Conservation (phyloP, 2,797 vertebrate genomes). For the Calcarius lapponicus region DNA sequence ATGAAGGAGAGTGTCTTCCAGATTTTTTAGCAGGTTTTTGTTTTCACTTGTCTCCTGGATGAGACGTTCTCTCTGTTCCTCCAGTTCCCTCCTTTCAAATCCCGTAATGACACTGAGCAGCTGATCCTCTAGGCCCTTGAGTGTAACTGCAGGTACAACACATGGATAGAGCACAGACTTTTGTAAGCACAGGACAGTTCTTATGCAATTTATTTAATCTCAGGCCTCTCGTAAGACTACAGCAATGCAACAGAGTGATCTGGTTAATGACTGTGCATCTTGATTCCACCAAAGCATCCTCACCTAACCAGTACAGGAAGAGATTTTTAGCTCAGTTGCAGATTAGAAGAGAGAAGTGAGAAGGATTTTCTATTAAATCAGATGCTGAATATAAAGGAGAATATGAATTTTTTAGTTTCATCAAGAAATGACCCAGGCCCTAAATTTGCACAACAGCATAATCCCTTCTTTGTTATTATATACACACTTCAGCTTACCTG, state of each 20-base stretch:
- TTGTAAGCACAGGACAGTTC: not conserved
- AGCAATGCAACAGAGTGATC: not conserved
- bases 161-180: not conserved
- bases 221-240: not conserved
- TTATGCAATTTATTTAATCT: not conserved
- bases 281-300: not conserved
- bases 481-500: constrained; percentile 77
- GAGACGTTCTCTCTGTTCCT: constrained; percentile 90
- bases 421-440: not conserved
- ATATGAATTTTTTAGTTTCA: not conserved
- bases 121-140: constrained; percentile 96
- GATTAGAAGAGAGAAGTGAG: not conserved
- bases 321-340: not conserved
- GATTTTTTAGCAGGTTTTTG: constrained; percentile 90
- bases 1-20: constrained; percentile 90
- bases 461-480: not conserved
- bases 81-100: constrained; percentile 89
- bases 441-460: not conserved
- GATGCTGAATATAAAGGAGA: not conserved
- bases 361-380: not conserved
- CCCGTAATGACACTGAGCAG: constrained; percentile 92
- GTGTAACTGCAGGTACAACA: constrained; percentile 80
- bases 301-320: not conserved
- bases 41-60: constrained; percentile 95
- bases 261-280: not conserved